Base-by-base conservation (phyloP, 2,797 vertebrate genomes). In the Scolopax bukidnonensis region DNA sequence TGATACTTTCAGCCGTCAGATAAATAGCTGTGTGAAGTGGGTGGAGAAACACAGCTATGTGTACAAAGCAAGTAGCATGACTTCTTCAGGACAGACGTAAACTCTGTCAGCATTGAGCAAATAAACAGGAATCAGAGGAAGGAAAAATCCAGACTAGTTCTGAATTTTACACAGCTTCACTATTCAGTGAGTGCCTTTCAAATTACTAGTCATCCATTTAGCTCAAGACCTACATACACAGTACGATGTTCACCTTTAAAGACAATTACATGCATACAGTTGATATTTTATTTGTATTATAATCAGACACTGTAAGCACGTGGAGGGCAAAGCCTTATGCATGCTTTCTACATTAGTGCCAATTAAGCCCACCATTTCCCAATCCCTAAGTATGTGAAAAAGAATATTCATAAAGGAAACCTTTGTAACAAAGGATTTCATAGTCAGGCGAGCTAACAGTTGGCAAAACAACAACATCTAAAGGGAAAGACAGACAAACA, bases 401-500 rank as follows among this genome's bases (percentile, higher is more conserved):
- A 47, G 32, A 71, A 36, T 20, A 30, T 85, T 57, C 63, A 77
- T 12, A 33, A 57, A 87, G 59, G 73, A 85, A 92, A 80, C 21
- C 53, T 87, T 80, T 71, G 61, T 71, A 90, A 77, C 64, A 13
- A 19, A 63, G 71, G 33, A 50, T 30, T 83, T 85, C 75, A 57
- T 5, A 30, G 45, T 4, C 41, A 30, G 68, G 64, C 19, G 71
- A 76, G 84, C 24, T 74, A 71, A 6, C n/a, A 79, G 68, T 16
- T 85, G 93, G 89, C 83, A 88, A 40, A 85, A 38, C 40, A 68
- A 3, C 70, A 82, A 40, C 65, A 79, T 67, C 59, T 71, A 5
- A 8, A 78, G 67, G 54, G 41, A 87, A 84, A 90, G 79, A 33
- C 86, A 92, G 80, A 77, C 73, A 71, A 93, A 93, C 78, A 84